phyloP scores from a whole-genome alignment of 2,797 vertebrate species.

The Jordanella pulchra region DNA sequence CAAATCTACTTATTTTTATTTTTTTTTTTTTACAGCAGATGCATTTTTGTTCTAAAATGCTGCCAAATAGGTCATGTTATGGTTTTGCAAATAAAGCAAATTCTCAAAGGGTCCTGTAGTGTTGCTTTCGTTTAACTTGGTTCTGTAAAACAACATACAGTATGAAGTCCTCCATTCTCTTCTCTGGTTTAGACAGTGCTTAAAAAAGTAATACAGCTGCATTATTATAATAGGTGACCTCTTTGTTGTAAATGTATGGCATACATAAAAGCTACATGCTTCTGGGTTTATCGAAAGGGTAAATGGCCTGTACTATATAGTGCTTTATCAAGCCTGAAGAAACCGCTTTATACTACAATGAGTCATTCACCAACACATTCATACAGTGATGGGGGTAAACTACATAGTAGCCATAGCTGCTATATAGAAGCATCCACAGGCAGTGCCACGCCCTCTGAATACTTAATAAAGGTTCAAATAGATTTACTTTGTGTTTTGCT shows the following conservation, averaged over 20 bases:
- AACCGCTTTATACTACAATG: too few species aligned
- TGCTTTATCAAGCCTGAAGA: too few species aligned
- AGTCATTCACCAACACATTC: too few species aligned
- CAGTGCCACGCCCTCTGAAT: too few species aligned
- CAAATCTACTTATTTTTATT: too few species aligned
- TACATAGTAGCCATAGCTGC: too few species aligned
- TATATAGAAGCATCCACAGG: too few species aligned
- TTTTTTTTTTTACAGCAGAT: slow-evolving; percentile 43
- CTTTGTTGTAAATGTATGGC: slow-evolving; percentile 7
- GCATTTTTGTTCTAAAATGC: slow-evolving; percentile 32
- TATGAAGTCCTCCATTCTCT: slow-evolving; percentile 33
- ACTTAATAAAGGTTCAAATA: too few species aligned
- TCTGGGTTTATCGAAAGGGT: neutral
- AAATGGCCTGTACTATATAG: too few species aligned
- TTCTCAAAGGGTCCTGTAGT: slow-evolving; percentile 20
- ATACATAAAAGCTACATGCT: slow-evolving; percentile 6
- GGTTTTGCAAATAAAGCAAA: neutral
- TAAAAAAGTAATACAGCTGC: slow-evolving; percentile 19
- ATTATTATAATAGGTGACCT: slow-evolving; percentile 13
- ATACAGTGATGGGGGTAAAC: too few species aligned
- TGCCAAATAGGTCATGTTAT: slow-evolving; percentile 7
- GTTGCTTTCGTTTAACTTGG: slow-evolving; percentile 25
- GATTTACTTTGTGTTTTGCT: too few species aligned
- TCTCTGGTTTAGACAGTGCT: slow-evolving; percentile 15
- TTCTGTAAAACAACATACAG: slow-evolving; percentile 23